Evolutionary conservation across 1,140 invertebrate species (phyloP).

Genomic region (Pachypeltis micranthus): DNA sequence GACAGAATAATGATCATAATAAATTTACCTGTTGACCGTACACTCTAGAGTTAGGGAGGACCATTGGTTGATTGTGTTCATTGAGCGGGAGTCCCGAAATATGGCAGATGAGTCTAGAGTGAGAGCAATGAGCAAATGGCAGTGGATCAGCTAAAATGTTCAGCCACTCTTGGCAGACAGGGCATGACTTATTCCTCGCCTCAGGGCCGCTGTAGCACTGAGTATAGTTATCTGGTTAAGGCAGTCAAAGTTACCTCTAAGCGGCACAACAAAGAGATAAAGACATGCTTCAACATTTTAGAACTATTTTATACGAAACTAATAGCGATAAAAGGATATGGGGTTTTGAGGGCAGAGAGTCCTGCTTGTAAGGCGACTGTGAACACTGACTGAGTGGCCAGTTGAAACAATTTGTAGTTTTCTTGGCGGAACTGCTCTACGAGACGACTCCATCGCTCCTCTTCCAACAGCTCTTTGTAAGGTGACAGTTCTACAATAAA

Average conservation of each 20-base stretch:
- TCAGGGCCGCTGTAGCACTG: slow-evolving; percentile 57
- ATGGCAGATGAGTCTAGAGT: slow-evolving; percentile 83
- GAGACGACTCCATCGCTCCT: slow-evolving; percentile 63
- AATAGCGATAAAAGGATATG: slow-evolving; percentile 50
- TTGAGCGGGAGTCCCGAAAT: slow-evolving; percentile 87
- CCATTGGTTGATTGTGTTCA: slow-evolving; percentile 95
- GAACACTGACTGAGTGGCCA: slow-evolving; percentile 82
- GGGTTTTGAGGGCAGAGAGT: slow-evolving; percentile 88
- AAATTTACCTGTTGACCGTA: slow-evolving; percentile 89
- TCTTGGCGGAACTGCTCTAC: slow-evolving; percentile 86
- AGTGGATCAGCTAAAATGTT: slow-evolving; percentile 74
- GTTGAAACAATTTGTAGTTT: slow-evolving; percentile 86
- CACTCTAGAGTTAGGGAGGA: slow-evolving; percentile 94
- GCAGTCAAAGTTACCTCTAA: too few relatives aligned
- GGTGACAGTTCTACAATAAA: slow-evolving; percentile 38
- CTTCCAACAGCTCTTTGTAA: slow-evolving; percentile 56
- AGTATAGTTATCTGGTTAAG: slow-evolving; percentile 28
- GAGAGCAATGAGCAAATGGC: slow-evolving; percentile 92
- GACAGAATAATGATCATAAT: too few relatives aligned
- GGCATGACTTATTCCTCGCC: slow-evolving; percentile 73
- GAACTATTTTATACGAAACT: too few relatives aligned
- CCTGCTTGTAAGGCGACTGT: slow-evolving; percentile 84
- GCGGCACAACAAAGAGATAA: too few relatives aligned
- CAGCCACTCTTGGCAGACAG: slow-evolving; percentile 80
- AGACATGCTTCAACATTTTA: not conserved